Percentiles rank a stretch among this genome's conserved stretches.
phyloP scores from a whole-genome alignment of 2,113 vertebrate genomes.

The Notechis scutatus region DNA sequence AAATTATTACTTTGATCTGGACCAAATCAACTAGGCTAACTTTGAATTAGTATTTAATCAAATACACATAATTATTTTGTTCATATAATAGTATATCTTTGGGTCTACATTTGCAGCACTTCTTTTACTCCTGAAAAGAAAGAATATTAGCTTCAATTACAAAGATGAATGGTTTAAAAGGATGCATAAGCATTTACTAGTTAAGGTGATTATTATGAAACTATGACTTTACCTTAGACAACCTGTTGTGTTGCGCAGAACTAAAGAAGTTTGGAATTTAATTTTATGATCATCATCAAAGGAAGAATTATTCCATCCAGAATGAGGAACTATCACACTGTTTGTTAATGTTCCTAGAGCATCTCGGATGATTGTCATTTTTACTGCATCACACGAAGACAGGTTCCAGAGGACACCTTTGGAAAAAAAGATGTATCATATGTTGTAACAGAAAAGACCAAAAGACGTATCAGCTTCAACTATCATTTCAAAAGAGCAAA shows the following conservation, averaged over 20 bases:
- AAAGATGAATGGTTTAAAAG: slow-evolving; percentile 8
- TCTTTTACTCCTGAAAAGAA: slow-evolving; percentile 10
- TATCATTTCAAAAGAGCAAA: not conserved
- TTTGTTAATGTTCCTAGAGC: slow-evolving; percentile 90
- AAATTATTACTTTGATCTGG: not conserved
- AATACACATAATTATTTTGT: slow-evolving; percentile 11
- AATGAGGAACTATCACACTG: slow-evolving; percentile 97
- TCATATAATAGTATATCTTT: not conserved
- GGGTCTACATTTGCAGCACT: not conserved
- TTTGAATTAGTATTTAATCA: not conserved
- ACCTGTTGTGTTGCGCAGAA: slow-evolving; percentile 92
- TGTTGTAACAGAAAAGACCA: not conserved
- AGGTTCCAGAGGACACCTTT: slow-evolving; percentile 97
- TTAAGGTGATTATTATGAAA: slow-evolving; percentile 11
- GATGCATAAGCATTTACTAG: not conserved
- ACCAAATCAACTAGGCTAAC: not conserved
- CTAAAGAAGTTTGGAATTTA: slow-evolving; percentile 94
- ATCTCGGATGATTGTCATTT: slow-evolving; percentile 97
- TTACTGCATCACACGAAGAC: slow-evolving; percentile 92
- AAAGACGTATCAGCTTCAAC: not conserved
- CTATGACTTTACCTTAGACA: slow-evolving; percentile 83
- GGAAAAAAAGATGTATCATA: slow-evolving; percentile 9
- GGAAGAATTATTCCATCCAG: slow-evolving; percentile 92
- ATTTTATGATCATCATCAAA: slow-evolving; percentile 97
- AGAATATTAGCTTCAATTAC: not conserved